Evolutionary conservation across 2,113 vertebrate genomes (phyloP).

Genomic region (Mesocricetus auratus): DNA sequence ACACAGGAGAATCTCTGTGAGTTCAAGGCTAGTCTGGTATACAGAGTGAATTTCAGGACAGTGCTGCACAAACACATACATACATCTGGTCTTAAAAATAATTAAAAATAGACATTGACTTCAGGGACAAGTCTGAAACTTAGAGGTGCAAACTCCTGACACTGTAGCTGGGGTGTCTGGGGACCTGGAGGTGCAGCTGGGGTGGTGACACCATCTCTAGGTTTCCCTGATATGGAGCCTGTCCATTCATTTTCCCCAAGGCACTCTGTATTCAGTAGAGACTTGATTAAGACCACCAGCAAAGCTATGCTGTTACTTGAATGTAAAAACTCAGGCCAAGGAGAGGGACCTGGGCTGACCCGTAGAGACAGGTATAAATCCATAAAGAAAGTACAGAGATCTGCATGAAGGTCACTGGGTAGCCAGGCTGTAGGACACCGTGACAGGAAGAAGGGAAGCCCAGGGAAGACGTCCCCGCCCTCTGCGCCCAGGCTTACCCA

Average conservation of each 20-base stretch:
- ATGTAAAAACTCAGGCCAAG: neutral
- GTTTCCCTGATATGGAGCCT: neutral
- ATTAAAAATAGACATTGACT: neutral
- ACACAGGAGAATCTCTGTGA: neutral
- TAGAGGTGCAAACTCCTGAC: neutral
- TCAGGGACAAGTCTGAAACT: neutral
- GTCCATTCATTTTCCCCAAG: slow-evolving; percentile 10
- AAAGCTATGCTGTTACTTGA: neutral
- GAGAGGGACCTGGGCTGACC: neutral
- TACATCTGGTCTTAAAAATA: neutral
- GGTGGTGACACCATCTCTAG: neutral
- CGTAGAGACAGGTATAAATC: slow-evolving; percentile 28
- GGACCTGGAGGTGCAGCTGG: no score
- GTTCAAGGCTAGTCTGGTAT: neutral
- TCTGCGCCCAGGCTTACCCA: slow-evolving; percentile 79
- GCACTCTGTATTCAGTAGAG: neutral
- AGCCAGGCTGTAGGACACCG: neutral
- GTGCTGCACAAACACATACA: neutral
- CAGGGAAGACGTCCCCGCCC: neutral
- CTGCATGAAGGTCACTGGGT: neutral
- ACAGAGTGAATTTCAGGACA: neutral
- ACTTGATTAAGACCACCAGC: neutral
- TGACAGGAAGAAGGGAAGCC: neutral
- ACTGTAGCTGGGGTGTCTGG: neutral
- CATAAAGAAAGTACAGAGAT: slow-evolving; percentile 9